Base-by-base conservation (phyloP, 2,888 invertebrate species). In the Eledone cirrhosa region DNA sequence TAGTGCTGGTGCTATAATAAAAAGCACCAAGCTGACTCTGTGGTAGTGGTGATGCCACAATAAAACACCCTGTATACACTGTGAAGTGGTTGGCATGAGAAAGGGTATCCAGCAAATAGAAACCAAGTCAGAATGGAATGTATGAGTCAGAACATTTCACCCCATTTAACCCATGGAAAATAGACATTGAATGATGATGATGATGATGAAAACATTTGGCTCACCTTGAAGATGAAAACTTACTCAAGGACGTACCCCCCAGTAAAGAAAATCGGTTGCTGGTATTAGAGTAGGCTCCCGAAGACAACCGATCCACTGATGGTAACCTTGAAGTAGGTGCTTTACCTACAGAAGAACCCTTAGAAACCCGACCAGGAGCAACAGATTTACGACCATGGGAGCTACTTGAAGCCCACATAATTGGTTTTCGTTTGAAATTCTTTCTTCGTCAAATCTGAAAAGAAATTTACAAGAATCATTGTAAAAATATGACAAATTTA, bases 231-330 rank as follows among this genome's bases (percentile, higher is more conserved):
- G 14, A 0, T 33, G 72, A 72, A 8, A 41, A 41, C 19, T 72
- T 72, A n/a, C 72, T 31, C n/a, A 72, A 3, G 31, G 72, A 72
- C 41, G 31, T 72, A n/a, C 72, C 31, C 4, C 33, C 72, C 33
- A 72, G 13, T 41, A 72, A 41, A 22, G 72, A 72, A 72, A n/a
- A 14, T 16, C 33, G 72, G n/a, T n/a, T 14, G 31, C 41, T 72
- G 29, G 19, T 31, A 67, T 27, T n/a, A 24, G 67, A 67, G 29
- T 29, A 67, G 27, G 29, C 19, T 22, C 72, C 72, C 19, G 72
- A 72, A 22, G 72, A 72, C 41, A 72, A 72, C 13, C 72, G 72
- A 31, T 72, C 72, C 31, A n/a, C 19, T 31, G 72, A 72, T 33
- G 72, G 22, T 13, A 72, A 72, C 5, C 72, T 72, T 14, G 13